Evolutionary conservation across 2,888 invertebrate species (phyloP).

Genomic region (Oligia latruncula): DNA sequence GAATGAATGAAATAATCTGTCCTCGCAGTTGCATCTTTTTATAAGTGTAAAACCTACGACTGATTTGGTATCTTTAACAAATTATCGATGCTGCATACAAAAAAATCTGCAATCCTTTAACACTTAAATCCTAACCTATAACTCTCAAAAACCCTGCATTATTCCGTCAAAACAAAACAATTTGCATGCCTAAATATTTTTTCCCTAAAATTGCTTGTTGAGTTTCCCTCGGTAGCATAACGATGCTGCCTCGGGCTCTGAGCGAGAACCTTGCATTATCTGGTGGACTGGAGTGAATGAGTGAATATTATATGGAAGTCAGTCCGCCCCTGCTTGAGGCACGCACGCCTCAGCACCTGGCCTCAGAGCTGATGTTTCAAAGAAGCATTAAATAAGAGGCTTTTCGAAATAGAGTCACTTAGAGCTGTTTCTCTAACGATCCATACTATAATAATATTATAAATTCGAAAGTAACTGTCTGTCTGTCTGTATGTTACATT

Average conservation of each 20-base stretch:
- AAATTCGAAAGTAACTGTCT: too few species aligned
- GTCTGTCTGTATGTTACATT: too few species aligned
- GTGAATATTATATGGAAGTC: constrained; percentile 63
- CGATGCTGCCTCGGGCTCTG: constrained; percentile 50
- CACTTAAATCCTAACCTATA: constrained; percentile 16
- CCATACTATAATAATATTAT: too few species aligned
- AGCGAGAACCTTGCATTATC: constrained; percentile 29
- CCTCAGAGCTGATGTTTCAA: constrained; percentile 14
- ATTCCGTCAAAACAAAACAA: constrained; percentile 41
- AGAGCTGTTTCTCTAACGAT: not conserved
- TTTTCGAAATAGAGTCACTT: not conserved
- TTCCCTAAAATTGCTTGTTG: constrained; percentile 36
- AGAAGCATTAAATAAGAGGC: not conserved
- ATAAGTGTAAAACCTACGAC: not conserved
- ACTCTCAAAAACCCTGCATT: constrained; percentile 38
- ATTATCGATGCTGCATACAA: not conserved
- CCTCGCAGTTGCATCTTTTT: not conserved
- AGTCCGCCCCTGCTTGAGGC: constrained; percentile 70
- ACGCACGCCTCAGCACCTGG: constrained; percentile 71
- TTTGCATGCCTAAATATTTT: constrained; percentile 37
- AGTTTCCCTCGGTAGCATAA: constrained; percentile 59
- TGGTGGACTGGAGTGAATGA: constrained; percentile 24
- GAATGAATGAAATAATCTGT: not conserved
- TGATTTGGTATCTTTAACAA: not conserved
- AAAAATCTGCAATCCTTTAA: not conserved